Base-by-base conservation (phyloP, 2,113 vertebrate genomes). In the Pelodiscus sinensis region DNA sequence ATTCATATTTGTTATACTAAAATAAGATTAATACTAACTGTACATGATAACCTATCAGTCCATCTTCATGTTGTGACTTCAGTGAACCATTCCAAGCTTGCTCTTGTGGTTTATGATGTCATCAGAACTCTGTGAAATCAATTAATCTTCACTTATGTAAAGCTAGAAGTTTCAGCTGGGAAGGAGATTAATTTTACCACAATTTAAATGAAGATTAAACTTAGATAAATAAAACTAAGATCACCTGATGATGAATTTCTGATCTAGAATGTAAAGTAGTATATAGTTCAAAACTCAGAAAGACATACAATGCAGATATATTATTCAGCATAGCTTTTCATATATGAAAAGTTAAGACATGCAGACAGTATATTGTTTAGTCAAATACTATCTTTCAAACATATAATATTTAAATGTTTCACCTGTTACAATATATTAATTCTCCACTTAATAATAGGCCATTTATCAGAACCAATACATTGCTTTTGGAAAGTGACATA, bases 161-260 rank as follows among this genome's bases (percentile, higher is more conserved):
- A n/a, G 85, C 73, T 88, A n/a, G 9, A 55, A 91, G 84, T 57
- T 78, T 50, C 68, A 90, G 29, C 65, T 22, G 86, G 55, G 44
- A 44, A 44, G 6, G 44, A 6, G 44, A 44, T 44, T 44, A 44
- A 44, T 44, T 44, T 44, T 44, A 44, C 44, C 44, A 44, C 44
- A 44, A 44, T 44, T 44, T 44, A 44, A 44, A 44, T 44, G 44
- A 44, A 44, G 44, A 44, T 44, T 44, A 44, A 44, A 44, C 88
- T 94, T 87, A 21, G 91, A 92, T 95, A 97, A 95, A 96, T 94
- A 94, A 91, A 90, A 29, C 83, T 92, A 96, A 93, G 93, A 94
- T 96, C 95, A 94, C 85, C 92, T 96, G 94, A 85, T 87, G 73
- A 78, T 96, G 96, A 94, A 97, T 93, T 96, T 79, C 95, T 94